These are phyloP conservation scores for Octopus sinensis DNA, from an alignment of 1,140 invertebrate genomes.

Conservation along the genomic window DNA sequence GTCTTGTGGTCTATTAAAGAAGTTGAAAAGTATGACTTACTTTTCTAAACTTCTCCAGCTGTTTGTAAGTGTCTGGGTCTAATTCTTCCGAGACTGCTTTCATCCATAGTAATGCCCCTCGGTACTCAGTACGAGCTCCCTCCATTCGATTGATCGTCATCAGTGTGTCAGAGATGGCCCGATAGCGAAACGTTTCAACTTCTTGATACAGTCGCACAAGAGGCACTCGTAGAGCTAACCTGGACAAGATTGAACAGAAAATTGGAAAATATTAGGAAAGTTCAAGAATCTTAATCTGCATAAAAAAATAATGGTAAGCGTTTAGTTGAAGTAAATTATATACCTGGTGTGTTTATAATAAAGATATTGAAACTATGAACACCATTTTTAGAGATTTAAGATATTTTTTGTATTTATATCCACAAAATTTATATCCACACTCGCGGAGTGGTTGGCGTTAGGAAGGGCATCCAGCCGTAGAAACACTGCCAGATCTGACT, in stretches of 20 bases:
- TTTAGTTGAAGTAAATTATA: no score
- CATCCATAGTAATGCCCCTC: constrained; percentile 96
- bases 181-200: constrained; percentile 91
- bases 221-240: constrained; percentile 80
- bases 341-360: no score
- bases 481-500: no score
- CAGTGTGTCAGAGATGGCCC: constrained; percentile 90
- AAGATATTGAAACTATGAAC: no score
- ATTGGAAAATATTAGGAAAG: neutral
- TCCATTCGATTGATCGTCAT: constrained; percentile 91
- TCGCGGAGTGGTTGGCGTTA: no score
- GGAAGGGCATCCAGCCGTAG: no score
- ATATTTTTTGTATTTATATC: no score
- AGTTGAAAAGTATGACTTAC: constrained; percentile 52
- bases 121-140: constrained; percentile 89
- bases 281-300: no score
- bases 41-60: constrained; percentile 93
- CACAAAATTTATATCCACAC: no score
- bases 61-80: constrained; percentile 93
- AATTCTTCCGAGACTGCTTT: constrained; percentile 93
- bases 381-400: no score
- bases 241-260: constrained; percentile 31
- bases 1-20: no score
- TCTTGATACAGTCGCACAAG: constrained; percentile 88
- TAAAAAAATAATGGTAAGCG: no score